Percentiles rank a stretch among this genome's conserved stretches.
phyloP scores from a whole-genome alignment of 2,113 vertebrate genomes.

The Hypanus sabinus region DNA sequence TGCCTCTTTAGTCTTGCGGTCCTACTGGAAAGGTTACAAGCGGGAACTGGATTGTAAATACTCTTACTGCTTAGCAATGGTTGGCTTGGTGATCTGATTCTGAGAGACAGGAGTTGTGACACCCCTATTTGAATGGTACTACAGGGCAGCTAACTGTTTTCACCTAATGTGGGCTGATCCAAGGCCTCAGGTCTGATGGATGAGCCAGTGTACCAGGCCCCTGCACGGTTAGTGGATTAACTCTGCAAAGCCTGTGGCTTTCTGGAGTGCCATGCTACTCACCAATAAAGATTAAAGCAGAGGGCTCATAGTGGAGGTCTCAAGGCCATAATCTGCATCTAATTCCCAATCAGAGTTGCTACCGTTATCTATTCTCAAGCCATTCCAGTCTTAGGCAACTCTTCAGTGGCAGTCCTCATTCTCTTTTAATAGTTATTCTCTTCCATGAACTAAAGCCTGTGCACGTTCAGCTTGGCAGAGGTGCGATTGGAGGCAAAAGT shows the following conservation, averaged over 20 bases:
- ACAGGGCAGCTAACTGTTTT: too few relatives aligned
- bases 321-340: not conserved
- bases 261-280: not conserved
- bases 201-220: too few relatives aligned
- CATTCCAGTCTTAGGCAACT: too few relatives aligned
- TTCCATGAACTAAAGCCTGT: not conserved
- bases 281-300: not conserved
- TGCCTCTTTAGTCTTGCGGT: too few relatives aligned
- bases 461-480: not conserved
- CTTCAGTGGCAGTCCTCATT: not conserved
- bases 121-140: too few relatives aligned
- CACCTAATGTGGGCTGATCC: not conserved
- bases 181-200: not conserved
- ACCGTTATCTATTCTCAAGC: not conserved
- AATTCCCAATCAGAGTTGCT: not conserved
- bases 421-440: not conserved
- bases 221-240: not conserved
- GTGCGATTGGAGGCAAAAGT: too few relatives aligned
- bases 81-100: not conserved
- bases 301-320: not conserved
- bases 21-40: too few relatives aligned
- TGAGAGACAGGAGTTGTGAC: not conserved
- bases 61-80: not conserved
- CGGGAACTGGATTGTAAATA: too few relatives aligned
- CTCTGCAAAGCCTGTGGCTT: not conserved